Evolutionary conservation across 1,140 invertebrate genomes (phyloP), one percentile per base, ranked within the genome.

Genomic region (Drosophila willistoni): DNA sequence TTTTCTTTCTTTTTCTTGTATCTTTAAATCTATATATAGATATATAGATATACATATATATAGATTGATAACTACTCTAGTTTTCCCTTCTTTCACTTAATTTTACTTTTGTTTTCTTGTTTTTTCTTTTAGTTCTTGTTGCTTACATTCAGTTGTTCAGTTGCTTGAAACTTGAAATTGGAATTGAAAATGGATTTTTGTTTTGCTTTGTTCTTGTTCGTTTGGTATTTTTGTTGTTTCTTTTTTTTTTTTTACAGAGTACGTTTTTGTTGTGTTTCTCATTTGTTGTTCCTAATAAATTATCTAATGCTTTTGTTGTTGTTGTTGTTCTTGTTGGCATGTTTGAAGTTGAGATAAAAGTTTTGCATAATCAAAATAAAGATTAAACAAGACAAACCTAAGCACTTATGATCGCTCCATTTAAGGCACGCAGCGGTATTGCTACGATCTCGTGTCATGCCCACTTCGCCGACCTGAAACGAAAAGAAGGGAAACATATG

Each of bases 321-420:
- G 71, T 83, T 77, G 68, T 84, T 76, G 84, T 74, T 81, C 69
- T 71, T 69, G 79, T 76, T 80, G 84, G 78, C 76, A 65, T 87
- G 76, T 73, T 80, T 89, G 61, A 70, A 90, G 71, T 84, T 90
- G 59, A 79, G 76, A 72, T 76, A 90, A 73, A 85, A 85, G 69
- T 76, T 65, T 79, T 90, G 85, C 68, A 79, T 75, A 73, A 89
- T 78, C 68, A 73, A 65, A 75, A 89, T 71, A 89, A 91, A 77
- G 65, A 91, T 78, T 69, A 90, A 68, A 51, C 44, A 51, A 71
- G 86, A 91, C 90, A 91, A 91, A 91, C 90, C 90, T 91, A 91
- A 85, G 69, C 90, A 91, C 83, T 90, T 87, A 73, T 86, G 87
- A 70, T 90, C 81, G 71, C 69, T 89, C 84, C 84, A 89, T 65